Evolutionary conservation across 2,888 invertebrate genomes (phyloP), one percentile per base, ranked within the genome.

Genomic region (Tetragonula carbonaria): DNA sequence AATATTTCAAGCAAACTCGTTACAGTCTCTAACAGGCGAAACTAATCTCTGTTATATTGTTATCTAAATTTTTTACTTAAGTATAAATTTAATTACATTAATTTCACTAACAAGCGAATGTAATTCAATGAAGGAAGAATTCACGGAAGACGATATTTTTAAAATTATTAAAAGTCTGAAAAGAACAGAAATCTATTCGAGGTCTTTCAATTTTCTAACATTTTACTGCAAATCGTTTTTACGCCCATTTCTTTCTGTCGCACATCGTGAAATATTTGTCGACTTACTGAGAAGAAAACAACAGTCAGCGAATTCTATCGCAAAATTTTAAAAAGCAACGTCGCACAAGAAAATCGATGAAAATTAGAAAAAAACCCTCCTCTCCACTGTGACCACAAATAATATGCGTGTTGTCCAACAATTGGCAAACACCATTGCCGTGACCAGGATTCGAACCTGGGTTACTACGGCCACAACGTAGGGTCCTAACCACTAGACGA

Each of bases 401-500:
- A 79, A 85, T 82, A 28, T 28, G 28, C 2, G 28, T 28, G 28
- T 28, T 68, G 66, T 62, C 65, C 65, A 45, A 38, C 4, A 28
- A 18, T 66, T 83, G 85, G 80, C 87, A 92, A 93, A 92, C 93
- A 23, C 23, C 23, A 94, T 93, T 94, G 94, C 94, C 94, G 93
- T 94, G 94, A 94, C 94, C 94, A 94, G 94, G 94, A 94, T 94
- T 94, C 94, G 94, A 94, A 94, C 94, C 94, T 94, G 94, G 94
- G 94, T 94, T 94, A 93, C 94, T 94, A 94, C 94, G 94, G 94
- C 94, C 94, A 94, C 94, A 94, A 94, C 94, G 94, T 94, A 94
- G 94, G 94, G 94, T 94, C 94, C 93, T 94, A 92, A 94, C 94
- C 94, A 93, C 94, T 94, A 94, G 94, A 94, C 94, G 94, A 94